Evolutionary conservation across 1,140 invertebrate species (phyloP).

Genomic region (Drosophila yakuba): DNA sequence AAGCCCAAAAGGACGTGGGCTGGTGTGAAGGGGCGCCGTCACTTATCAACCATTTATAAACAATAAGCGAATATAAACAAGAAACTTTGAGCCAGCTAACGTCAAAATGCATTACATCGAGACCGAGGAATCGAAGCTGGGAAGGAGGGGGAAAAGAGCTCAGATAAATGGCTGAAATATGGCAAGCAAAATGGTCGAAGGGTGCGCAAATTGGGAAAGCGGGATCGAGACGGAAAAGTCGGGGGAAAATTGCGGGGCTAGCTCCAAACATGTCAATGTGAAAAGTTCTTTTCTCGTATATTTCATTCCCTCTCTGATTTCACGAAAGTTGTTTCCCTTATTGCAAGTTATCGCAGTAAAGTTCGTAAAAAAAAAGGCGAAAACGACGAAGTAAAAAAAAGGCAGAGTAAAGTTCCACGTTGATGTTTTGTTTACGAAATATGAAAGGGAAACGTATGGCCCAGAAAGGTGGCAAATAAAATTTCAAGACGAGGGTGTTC

Average conservation of each 20-base stretch:
- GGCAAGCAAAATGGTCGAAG: slow-evolving; percentile 72
- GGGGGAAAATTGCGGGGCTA: slow-evolving; percentile 24
- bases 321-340: slow-evolving; percentile 46
- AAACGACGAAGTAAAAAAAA: background rate
- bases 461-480: slow-evolving; percentile 65
- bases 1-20: slow-evolving; percentile 3
- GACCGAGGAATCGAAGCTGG: slow-evolving; percentile 21
- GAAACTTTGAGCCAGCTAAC: slow-evolving; percentile 66
- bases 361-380: background rate
- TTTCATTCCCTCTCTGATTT: slow-evolving; percentile 48
- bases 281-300: slow-evolving; percentile 67
- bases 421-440: slow-evolving; percentile 77
- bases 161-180: slow-evolving; percentile 76
- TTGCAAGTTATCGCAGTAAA: slow-evolving; percentile 44
- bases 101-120: slow-evolving; percentile 76
- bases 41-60: slow-evolving; percentile 82
- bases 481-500: slow-evolving; percentile 37
- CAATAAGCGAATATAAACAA: slow-evolving; percentile 82
- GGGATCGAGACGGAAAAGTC: slow-evolving; percentile 2
- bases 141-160: background rate
- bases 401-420: slow-evolving; percentile 58
- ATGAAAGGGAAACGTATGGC: slow-evolving; percentile 68
- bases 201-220: slow-evolving; percentile 58
- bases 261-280: slow-evolving; percentile 74
- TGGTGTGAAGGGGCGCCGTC: slow-evolving; percentile 41